A percentile compares a stretch with the other conserved stretches of the same genome.
phyloP scores from a whole-genome alignment of 2,797 vertebrate genomes.

The Pangasius mekongensis region DNA sequence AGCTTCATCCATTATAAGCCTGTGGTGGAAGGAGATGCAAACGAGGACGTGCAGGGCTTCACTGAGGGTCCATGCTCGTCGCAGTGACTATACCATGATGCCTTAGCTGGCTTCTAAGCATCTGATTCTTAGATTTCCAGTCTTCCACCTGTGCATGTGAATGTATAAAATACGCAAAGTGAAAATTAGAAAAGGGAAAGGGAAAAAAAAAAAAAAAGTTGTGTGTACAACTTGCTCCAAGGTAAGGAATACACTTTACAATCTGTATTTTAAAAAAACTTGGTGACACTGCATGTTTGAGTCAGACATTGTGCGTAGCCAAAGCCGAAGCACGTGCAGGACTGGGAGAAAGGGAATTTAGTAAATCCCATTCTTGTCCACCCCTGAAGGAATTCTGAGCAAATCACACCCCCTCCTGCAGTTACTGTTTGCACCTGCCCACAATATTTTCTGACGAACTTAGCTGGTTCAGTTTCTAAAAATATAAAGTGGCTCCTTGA shows the following conservation, averaged over 20 bases:
- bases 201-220: not conserved
- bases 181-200: not conserved
- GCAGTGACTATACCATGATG: conserved; percentile 78
- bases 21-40: not conserved
- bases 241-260: not conserved
- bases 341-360: not conserved
- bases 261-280: too few species aligned
- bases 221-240: not conserved
- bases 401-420: not conserved
- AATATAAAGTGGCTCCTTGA: not conserved
- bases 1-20: conserved; percentile 1
- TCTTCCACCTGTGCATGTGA: conserved; percentile 73
- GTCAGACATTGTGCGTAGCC: too few species aligned
- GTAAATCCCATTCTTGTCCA: not conserved
- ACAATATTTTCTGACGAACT: not conserved
- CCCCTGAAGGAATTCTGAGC: not conserved
- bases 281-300: not conserved
- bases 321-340: not conserved
- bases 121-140: conserved; percentile 83
- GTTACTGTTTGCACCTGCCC: not conserved
- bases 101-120: conserved; percentile 75
- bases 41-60: conserved; percentile 51
- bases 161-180: not conserved
- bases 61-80: conserved; percentile 75
- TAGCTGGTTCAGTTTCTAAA: not conserved